Conservation (phyloP, 2,888 invertebrate species). For the Diadegma fenestrale region DNA sequence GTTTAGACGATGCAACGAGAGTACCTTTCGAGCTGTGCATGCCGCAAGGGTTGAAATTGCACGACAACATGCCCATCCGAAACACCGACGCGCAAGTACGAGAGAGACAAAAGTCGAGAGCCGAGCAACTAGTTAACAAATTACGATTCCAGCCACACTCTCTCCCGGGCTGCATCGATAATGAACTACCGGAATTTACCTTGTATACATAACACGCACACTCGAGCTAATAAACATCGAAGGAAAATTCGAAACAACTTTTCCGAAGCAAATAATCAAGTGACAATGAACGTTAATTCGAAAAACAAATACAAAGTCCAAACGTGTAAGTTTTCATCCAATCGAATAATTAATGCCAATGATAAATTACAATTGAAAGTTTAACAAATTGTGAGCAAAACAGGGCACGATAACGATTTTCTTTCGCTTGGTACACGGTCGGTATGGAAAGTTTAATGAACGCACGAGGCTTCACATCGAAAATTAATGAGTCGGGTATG, state of each 20-base stretch:
- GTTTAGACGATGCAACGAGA: slow-evolving; percentile 33
- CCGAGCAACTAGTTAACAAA: slow-evolving; percentile 55
- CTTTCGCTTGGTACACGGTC: not conserved
- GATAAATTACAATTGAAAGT: not conserved
- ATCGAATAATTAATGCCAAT: too few relatives aligned
- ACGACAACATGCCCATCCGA: slow-evolving; percentile 17
- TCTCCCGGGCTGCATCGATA: slow-evolving; percentile 44
- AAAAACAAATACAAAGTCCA: not conserved
- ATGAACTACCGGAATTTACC: slow-evolving; percentile 33
- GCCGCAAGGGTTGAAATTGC: slow-evolving; percentile 29
- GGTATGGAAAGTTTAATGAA: not conserved
- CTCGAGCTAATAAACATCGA: slow-evolving; percentile 8
- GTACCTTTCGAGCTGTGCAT: not conserved
- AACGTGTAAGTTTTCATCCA: not conserved
- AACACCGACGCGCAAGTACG: not conserved
- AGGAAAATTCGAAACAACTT: slow-evolving; percentile 1
- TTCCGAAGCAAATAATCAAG: not conserved
- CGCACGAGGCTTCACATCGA: not conserved
- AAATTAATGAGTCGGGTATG: not conserved
- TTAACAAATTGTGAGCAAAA: not conserved
- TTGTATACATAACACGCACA: not conserved
- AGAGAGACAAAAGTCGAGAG: slow-evolving; percentile 30
- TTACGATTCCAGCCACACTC: slow-evolving; percentile 47
- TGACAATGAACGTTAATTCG: not conserved
- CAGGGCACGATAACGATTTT: not conserved